Base-by-base conservation (phyloP, 1,140 invertebrate genomes). In the Helicoverpa zea region DNA sequence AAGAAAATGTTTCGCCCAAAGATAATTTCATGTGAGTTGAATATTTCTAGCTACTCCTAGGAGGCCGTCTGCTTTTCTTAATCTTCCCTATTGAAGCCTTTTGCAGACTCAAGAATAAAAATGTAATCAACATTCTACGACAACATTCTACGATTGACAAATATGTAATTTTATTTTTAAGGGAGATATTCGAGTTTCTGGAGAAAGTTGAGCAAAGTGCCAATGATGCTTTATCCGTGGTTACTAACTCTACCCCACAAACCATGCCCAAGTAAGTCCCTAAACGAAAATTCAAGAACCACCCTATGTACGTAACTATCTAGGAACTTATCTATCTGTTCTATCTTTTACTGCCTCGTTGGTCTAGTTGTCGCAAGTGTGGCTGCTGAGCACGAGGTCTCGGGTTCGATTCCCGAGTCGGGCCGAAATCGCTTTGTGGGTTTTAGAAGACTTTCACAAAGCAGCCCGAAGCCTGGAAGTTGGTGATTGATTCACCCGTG, bases 131-230 rank as follows among this genome's bases (percentile, higher is more conserved):
- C 23, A 23, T 23, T 23, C 23, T 1, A 23, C 23, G 1, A 1
- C 23, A 23, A 23, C 23, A 23, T 7, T 35, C 30, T 30, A 30
- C 4, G 7, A 35, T 35, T 2, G 7, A 35, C 3, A n/a, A n/a
- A n/a, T n/a, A 35, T 35, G 35, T 35, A 35, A 35, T 35, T 35
- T 35, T 75, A 18, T 78, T 93, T 91, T 63, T 84, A 95, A n/a
- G 94, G 90, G 94, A 95, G 88, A 95, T 95, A 83, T 94, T 95
- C 56, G 88, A 93, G 68, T 95, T 95, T 84, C 81, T 95, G 56
- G 95, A 95, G 81, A 94, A 94, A 78, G 94, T 95, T 0, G 95
- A 95, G 81, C 92, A 95, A 81, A 94, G 92, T 81, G 94, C 94
- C 5, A 95, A 93, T 64, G 94, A 95, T 68, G 94, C 92, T 13